Evolutionary conservation across 2,888 invertebrate genomes (phyloP).

Genomic region (Drosophila stalkeri): DNA sequence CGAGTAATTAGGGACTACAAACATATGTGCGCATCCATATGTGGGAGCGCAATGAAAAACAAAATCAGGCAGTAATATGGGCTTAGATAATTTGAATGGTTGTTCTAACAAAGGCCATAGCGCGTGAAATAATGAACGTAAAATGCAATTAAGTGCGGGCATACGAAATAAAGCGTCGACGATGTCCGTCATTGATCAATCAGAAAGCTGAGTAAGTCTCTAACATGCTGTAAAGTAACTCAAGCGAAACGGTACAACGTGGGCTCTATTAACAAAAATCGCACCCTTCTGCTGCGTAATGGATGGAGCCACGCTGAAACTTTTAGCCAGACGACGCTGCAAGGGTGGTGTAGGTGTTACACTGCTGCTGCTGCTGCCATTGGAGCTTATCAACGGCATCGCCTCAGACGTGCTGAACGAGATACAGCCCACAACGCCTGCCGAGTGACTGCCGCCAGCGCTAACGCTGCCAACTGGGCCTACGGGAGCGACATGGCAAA

Average conservation of each 20-base stretch:
- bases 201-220: background rate
- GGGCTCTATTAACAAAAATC: conserved; percentile 45
- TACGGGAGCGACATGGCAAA: conserved; percentile 15
- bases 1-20: background rate
- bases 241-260: conserved; percentile 38
- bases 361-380: conserved; percentile 55
- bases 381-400: conserved; percentile 29
- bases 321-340: conserved; percentile 95
- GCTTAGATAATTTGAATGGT: conserved; percentile 8
- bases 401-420: conserved; percentile 70
- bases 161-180: background rate
- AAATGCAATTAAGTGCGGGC: conserved; percentile 20
- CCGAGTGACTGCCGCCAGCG: conserved; percentile 85
- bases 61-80: conserved; percentile 28
- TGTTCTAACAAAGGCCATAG: conserved; percentile 13
- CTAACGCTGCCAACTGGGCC: conserved; percentile 55
- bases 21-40: background rate
- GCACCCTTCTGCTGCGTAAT: conserved; percentile 85
- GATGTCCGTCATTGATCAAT: conserved; percentile 1
- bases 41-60: conserved; percentile 9
- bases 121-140: conserved; percentile 30
- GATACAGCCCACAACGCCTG: conserved; percentile 80
- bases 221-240: conserved; percentile 28
- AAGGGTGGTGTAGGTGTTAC: conserved; percentile 91
- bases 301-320: conserved; percentile 94